phyloP scores from a whole-genome alignment of 2,888 invertebrate species.

The Lycia hirtaria region DNA sequence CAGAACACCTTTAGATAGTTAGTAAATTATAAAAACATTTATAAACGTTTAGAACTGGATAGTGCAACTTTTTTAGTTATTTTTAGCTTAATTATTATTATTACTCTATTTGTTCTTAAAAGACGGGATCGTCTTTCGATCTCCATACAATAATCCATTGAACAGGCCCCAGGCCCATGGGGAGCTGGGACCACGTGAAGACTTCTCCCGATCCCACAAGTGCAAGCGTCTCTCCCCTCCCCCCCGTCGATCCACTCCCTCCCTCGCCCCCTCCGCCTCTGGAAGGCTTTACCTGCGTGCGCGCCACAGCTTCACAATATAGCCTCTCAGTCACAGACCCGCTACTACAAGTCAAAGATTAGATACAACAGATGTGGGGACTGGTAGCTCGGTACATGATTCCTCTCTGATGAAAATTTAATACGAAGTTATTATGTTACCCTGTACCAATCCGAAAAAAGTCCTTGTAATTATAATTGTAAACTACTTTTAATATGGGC shows the following conservation, averaged over 20 bases:
- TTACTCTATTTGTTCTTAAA: too few relatives aligned
- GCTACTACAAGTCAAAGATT: slow-evolving; percentile 64
- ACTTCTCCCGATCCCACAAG: slow-evolving; percentile 54
- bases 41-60: too few relatives aligned
- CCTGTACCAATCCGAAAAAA: too few relatives aligned
- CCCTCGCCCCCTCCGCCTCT: slow-evolving; percentile 42
- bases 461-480: too few relatives aligned
- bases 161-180: slow-evolving; percentile 17
- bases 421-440: too few relatives aligned
- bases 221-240: slow-evolving; percentile 56
- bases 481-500: too few relatives aligned
- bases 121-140: too few relatives aligned
- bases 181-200: slow-evolving; percentile 39
- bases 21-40: too few relatives aligned
- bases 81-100: too few relatives aligned
- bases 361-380: slow-evolving; percentile 30
- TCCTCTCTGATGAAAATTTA: slow-evolving; percentile 19
- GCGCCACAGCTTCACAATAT: slow-evolving; percentile 52
- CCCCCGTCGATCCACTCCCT: slow-evolving; percentile 29
- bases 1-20: too few relatives aligned
- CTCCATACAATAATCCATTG: slow-evolving; percentile 22
- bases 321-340: slow-evolving; percentile 70
- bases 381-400: neutral
- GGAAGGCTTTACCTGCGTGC: slow-evolving; percentile 75
- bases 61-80: too few relatives aligned